Percentiles rank a stretch among this genome's conserved stretches.
Conservation (phyloP, 1,140 invertebrate genomes). For the Zeugodacus cucurbitae region DNA sequence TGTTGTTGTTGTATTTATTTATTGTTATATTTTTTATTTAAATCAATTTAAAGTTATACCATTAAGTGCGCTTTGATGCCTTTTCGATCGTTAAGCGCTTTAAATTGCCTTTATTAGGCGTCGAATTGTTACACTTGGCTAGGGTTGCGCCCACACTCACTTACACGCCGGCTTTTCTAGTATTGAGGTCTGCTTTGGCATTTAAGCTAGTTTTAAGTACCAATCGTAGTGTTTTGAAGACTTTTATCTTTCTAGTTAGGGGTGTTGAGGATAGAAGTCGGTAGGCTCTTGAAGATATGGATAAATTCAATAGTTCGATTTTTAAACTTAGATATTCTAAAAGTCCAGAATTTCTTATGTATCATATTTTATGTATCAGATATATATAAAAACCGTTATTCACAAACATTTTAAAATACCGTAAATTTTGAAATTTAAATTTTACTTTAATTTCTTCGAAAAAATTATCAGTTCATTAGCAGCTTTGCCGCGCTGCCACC, state of each 20-base stretch:
- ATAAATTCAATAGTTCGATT: too few species aligned
- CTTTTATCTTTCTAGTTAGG: too few species aligned
- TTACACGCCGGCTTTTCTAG: background rate
- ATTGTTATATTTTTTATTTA: background rate
- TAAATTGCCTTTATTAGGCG: background rate
- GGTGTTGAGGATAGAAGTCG: too few species aligned
- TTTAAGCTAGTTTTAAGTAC: too few species aligned
- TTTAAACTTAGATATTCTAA: too few species aligned
- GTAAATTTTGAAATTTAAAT: too few species aligned
- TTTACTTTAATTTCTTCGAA: background rate
- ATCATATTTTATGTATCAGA: too few species aligned
- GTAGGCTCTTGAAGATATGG: too few species aligned
- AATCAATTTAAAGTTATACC: background rate
- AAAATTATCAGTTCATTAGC: background rate
- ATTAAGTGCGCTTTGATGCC: background rate
- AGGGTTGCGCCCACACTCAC: background rate
- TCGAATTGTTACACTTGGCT: background rate
- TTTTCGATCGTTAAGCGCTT: background rate
- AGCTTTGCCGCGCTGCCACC: background rate
- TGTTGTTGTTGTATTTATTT: too few species aligned
- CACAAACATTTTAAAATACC: too few species aligned
- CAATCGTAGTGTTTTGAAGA: accelerated
- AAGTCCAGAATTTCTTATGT: too few species aligned
- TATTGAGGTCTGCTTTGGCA: accelerated
- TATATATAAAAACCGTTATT: too few species aligned